Evolutionary conservation across 2,888 invertebrate species (phyloP), one percentile per base, ranked within the genome.

Genomic region (Cosmia pyralina): DNA sequence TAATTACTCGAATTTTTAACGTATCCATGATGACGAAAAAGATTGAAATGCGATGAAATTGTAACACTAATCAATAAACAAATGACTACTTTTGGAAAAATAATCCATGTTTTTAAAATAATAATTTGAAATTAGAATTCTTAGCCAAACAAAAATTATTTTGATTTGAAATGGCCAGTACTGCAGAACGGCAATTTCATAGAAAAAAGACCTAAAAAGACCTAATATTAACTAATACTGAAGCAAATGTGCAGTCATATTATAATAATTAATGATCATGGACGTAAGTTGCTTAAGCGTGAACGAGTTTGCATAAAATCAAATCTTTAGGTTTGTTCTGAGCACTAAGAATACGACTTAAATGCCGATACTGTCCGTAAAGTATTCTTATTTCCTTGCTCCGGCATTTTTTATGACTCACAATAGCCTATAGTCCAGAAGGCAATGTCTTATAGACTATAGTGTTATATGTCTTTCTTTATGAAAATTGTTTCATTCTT

Each of bases 401-500:
- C 28, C 59, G 58, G 48, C 60, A 80, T 22, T 66, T 74, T 77
- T 66, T 80, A 80, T 74, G 74, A 57, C 46, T 80, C 66, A 73
- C 60, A 79, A 79, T 38, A 52, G 38, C 17, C 57, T 48, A 15
- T 44, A 77, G 34, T 15, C 22, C 50, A 58, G 57, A 67, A 50
- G 57, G 34, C 50, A 44, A 46, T 62, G 62, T 13, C 75, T 11
- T 74, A 22, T 57, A 80, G 52, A 41, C 38, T 77, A 58, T 41
- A n/a, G 34, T n/a, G 53, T 77, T 74, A 58, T 22, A 62, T 74
- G 38, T 58, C n/a, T 48, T 41, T 80, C 28, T 77, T 67, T n/a
- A 55, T 64, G 41, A 57, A 52, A 53, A 41, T 75, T 46, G 17
- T 62, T 59, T 28, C 22, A 55, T 50, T 38, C 7, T 38, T 50